Base-by-base conservation (phyloP, 2,888 invertebrate species). In the Parnassius glacialis region DNA sequence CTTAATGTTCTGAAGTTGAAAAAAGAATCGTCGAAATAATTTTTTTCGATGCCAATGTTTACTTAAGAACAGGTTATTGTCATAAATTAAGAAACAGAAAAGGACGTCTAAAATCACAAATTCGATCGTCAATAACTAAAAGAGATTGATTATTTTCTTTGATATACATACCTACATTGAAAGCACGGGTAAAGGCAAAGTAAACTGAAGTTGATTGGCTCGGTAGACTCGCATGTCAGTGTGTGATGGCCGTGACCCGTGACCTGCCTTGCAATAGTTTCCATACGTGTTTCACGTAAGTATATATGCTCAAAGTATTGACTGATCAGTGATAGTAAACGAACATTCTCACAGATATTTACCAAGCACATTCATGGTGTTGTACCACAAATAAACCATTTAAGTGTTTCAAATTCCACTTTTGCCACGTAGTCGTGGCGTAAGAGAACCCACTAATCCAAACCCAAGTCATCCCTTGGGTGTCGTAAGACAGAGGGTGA, bases 221-320 rank as follows among this genome's bases (percentile, higher is more conserved):
- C 12, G 45, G n/a, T 42, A 25, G 43, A 44, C 44, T 58, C 52
- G 16, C 41, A 52, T 54, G 50, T 34, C 34, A 34, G 34, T 34
- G 34, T 3, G 25, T 34, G 34, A 34, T 54, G 66, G 48, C 66
- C 66, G 48, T 66, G 66, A 66, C 66, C 66, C 66, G 48, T 64
- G 66, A 66, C 66, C 62, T 59, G 57, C 45, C 56, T 57, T 47
- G 43, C 59, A 53, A 57, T 63, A 63, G 52, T 13, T 13, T n/a
- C 16, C 25, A 42, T 48, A 57, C 44, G 56, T 47, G 13, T 52
- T 20, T 52, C 13, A 5, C 55, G 43, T 34, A 54, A 42, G 53
- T 53, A 12, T 48, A 34, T 34, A 34, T 34, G n/a, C n/a, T n/a
- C 45, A 45, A 45, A 34, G 7, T 34, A 34, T 34, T 34, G 34